A percentile compares a stretch with the other conserved stretches of the same genome.
phyloP scores from a whole-genome alignment of 2,113 vertebrate genomes.

The Phylloscopus trochiloides region DNA sequence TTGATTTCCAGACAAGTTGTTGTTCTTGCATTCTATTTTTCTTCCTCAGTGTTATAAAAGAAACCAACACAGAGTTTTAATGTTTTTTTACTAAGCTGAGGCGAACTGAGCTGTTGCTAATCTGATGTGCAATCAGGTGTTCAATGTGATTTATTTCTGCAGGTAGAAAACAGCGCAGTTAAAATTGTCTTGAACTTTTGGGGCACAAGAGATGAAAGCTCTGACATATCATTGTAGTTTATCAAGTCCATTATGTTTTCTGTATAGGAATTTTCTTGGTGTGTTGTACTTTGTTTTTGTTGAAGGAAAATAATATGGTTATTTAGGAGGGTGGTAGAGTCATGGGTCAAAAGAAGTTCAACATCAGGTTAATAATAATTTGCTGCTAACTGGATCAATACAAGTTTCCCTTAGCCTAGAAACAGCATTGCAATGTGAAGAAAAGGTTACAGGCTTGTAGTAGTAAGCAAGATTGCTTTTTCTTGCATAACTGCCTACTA shows the following conservation, averaged over 20 bases:
- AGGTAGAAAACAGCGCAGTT: not conserved
- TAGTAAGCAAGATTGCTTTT: not conserved
- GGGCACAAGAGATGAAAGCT: not conserved
- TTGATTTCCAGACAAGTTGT: slow-evolving; percentile 17
- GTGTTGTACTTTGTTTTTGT: not conserved
- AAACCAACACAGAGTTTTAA: not conserved
- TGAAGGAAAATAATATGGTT: not conserved
- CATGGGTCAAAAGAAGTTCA: not conserved
- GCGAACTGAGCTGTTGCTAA: slow-evolving; percentile 7
- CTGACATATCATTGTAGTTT: not conserved
- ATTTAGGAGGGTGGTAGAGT: not conserved
- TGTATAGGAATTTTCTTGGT: not conserved
- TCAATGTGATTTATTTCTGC: slow-evolving; percentile 4
- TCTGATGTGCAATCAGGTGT: slow-evolving; percentile 23
- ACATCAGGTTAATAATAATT: not conserved
- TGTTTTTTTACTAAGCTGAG: slow-evolving; percentile 35
- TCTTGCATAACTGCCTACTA: not conserved
- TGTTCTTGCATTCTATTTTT: not conserved
- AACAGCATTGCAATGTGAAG: not conserved
- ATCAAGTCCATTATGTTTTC: not conserved
- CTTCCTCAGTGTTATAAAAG: not conserved
- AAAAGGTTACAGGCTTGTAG: not conserved
- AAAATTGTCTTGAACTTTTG: slow-evolving; percentile 36
- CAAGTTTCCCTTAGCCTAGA: not conserved
- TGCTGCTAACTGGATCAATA: not conserved